phyloP scores from a whole-genome alignment of 2,113 vertebrate genomes.

The Nerophis lumbriciformis region DNA sequence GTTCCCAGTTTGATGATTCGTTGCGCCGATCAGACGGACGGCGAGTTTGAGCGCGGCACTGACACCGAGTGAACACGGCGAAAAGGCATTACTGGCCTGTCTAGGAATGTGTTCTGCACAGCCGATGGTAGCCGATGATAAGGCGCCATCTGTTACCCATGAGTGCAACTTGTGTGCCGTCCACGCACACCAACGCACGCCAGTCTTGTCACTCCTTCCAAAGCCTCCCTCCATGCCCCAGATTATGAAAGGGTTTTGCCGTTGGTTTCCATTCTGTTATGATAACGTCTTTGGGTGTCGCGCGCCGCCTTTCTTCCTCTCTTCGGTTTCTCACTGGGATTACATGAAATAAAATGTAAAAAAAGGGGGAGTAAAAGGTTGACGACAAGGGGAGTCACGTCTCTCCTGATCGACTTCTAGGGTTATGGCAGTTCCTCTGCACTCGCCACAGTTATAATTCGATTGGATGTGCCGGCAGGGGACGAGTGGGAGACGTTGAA shows the following conservation, averaged over 20 bases:
- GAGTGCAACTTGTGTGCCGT: constrained; percentile 51
- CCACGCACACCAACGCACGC: constrained; percentile 41
- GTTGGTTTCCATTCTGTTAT: constrained; percentile 63
- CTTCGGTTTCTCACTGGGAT: constrained; percentile 71
- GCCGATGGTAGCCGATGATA: constrained; percentile 68
- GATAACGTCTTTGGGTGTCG: constrained; percentile 58
- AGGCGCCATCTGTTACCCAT: constrained; percentile 72
- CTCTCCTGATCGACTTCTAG: constrained; percentile 33
- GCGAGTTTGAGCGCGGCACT: constrained; percentile 60
- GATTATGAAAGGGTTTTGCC: constrained; percentile 54
- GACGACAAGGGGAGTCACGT: constrained; percentile 43
- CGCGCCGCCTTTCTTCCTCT: constrained; percentile 65
- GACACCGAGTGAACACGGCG: constrained; percentile 59
- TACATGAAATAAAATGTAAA: constrained; percentile 38
- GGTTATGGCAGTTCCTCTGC: constrained; percentile 25
- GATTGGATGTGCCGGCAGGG: constrained; percentile 48
- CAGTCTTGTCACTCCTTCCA: constrained; percentile 44
- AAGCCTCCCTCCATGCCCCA: constrained; percentile 28
- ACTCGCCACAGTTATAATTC: constrained; percentile 40
- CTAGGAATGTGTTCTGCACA: constrained; percentile 70
- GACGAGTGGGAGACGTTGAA: constrained; percentile 20
- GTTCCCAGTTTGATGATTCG: constrained; percentile 5
- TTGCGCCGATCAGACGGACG: constrained; percentile 18
- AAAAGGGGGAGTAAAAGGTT: constrained; percentile 29
- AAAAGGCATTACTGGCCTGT: constrained; percentile 68